Base-by-base conservation (phyloP, 1,140 invertebrate genomes). In the Phenacoccus solenopsis region DNA sequence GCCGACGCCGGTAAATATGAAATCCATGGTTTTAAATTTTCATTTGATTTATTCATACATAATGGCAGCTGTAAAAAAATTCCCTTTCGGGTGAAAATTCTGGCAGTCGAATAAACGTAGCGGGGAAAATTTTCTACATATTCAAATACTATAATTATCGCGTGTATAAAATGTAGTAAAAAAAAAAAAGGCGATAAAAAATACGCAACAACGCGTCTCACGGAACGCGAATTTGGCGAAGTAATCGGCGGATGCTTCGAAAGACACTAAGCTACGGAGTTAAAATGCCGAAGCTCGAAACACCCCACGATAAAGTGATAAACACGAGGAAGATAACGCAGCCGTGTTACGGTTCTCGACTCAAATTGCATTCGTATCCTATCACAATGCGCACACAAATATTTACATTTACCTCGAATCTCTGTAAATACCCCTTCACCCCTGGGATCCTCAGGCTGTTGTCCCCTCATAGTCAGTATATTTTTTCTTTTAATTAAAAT, bases 341-440 rank as follows among this genome's bases (percentile, higher is more conserved):
- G 59, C 59, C 59, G 59, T 64, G 22, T 3, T 64, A 64, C 59
- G 10, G 21, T 24, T 24, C 16, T 24, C 59, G 25, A 64, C 10
- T 64, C 59, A 25, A 64, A 64, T 64, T 64, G 25, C 59, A 64
- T 64, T 9, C 56, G 56, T 59, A 59, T 59, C 7, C 16, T 59
- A 59, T 59, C 21, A 64, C 20, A 25, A 27, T 64, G 59, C 59
- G 59, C 59, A 64, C 59, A 64, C 38, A 59, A 59, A 59, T 24
- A 64, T 64, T 64, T 64, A 64, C 59, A 64, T 64, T 7, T 64
- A 64, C 59, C 22, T 64, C 22, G 38, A 49, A 49, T 49, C 38
- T 49, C 12, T 49, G 38, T 49, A 16, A 49, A n/a, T 49, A 49
- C 30, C 30, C 30, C 13, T 32, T 32, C 13, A 32, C 30, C 13